A percentile compares a stretch with the other conserved stretches of the same genome.
Conservation (phyloP, 2,888 invertebrate species). For the Leptinotarsa rubiginosa region DNA sequence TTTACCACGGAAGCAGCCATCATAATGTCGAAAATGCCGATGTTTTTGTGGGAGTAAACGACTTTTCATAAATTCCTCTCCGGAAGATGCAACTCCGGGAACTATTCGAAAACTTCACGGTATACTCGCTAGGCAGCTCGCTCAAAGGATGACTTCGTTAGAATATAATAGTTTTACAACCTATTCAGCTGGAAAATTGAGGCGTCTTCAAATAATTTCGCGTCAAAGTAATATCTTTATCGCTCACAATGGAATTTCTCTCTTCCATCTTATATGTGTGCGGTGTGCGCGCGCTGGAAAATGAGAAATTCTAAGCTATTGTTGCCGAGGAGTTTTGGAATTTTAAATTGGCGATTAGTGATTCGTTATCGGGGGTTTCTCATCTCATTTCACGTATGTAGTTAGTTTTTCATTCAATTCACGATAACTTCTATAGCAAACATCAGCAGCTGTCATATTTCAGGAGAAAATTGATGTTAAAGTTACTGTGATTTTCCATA, state of each 20-base stretch:
- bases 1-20: neutral
- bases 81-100: neutral
- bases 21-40: neutral
- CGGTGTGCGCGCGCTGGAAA: neutral
- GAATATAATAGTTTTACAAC: conserved; percentile 44
- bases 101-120: conserved; percentile 25
- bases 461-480: too few species aligned
- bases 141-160: conserved; percentile 46
- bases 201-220: conserved; percentile 36
- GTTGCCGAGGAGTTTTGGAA: neutral
- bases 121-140: conserved; percentile 11
- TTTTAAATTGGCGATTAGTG: conserved; percentile 8
- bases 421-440: too few species aligned
- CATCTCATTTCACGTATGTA: too few species aligned
- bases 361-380: neutral
- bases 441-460: too few species aligned
- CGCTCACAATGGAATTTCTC: conserved; percentile 35
- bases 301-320: conserved; percentile 1
- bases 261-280: conserved; percentile 17
- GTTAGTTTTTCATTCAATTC: too few species aligned
- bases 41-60: neutral
- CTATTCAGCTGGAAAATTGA: conserved; percentile 42
- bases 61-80: conserved; percentile 14
- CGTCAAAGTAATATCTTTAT: conserved; percentile 38
- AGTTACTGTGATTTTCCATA: too few species aligned